Evolutionary conservation across 2,113 vertebrate species (phyloP), one percentile per base, ranked within the genome.

Genomic region (Scomber scombrus): DNA sequence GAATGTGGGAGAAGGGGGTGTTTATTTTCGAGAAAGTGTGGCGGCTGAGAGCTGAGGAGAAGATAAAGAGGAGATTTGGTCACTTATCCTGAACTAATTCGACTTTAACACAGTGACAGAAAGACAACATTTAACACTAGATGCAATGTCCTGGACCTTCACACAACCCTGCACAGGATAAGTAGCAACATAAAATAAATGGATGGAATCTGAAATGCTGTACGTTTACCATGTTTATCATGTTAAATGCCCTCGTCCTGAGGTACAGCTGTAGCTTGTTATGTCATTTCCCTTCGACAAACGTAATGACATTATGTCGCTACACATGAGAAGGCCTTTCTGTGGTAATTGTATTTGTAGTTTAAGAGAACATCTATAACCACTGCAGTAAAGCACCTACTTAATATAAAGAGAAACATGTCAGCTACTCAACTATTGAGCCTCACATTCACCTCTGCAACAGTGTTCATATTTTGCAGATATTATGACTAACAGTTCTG

Each of bases 1-100:
- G 86, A 87, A 90, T 89, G 85, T 81, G 58, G 66, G 63, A 60
- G 50, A 56, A 26, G 45, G 29, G 23, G 14, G 21, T 71, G 31
- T 71, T 88, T 86, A 11, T 82, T 65, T 81, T 80, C 13, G 57
- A 21, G 4, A 69, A 26, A 34, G 69, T 46, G 80, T 67, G 61
- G 51, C 62, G 54, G 72, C 15, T 34, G 40, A 40, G 64, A n/a
- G 50, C 34, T 40, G 34, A 47, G 51, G 23, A 19, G 52, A 34
- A 57, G 52, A 1, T 6, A 45, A 40, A 29, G 14, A 19, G 65
- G 40, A 52, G 55, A 15, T 46, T 26, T n/a, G 26, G 16, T 64
- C 54, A 34, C 21, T 77, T 9, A 16, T 57, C 57, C 11, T 70
- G 43, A 75, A 54, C 21, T 40, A 65, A 64, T 52, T 66, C 55